phyloP scores from a whole-genome alignment of 2,797 vertebrate genomes.

The Morus bassanus region DNA sequence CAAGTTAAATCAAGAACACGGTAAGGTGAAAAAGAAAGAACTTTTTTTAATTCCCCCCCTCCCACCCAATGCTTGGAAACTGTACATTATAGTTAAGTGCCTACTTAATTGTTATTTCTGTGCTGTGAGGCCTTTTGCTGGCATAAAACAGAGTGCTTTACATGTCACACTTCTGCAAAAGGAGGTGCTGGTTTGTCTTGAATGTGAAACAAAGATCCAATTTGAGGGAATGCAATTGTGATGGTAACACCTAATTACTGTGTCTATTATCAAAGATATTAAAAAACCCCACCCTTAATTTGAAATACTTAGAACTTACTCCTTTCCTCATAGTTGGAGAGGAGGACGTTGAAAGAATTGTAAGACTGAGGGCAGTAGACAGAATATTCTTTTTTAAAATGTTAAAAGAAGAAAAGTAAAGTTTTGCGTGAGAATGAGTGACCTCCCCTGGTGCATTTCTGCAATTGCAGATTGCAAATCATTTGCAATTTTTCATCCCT shows the following conservation, averaged over 20 bases:
- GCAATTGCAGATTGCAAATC: not conserved
- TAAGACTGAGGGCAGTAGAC: not conserved
- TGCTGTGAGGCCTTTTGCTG: not conserved
- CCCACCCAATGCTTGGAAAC: too few relatives aligned
- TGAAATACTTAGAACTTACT: not conserved
- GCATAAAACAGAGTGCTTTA: fast-evolving
- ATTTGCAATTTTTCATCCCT: not conserved
- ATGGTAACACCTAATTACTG: not conserved
- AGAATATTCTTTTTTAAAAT: not conserved
- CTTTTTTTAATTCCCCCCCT: too few relatives aligned
- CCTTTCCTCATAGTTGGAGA: not conserved
- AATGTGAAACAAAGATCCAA: not conserved
- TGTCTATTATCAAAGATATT: not conserved
- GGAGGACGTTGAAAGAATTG: not conserved
- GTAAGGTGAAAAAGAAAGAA: conserved; percentile 60
- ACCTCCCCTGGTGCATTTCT: not conserved
- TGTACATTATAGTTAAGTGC: fast-evolving
- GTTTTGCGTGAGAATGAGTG: not conserved
- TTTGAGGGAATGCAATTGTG: not conserved
- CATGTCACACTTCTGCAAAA: fast-evolving
- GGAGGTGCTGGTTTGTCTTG: not conserved
- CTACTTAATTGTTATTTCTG: not conserved
- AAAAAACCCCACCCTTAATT: not conserved
- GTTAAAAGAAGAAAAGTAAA: too few relatives aligned
- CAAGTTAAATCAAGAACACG: conserved; percentile 90